These are phyloP conservation scores for Orchestia grillus DNA, from an alignment of 1,140 invertebrate genomes.

Conservation along the genomic window DNA sequence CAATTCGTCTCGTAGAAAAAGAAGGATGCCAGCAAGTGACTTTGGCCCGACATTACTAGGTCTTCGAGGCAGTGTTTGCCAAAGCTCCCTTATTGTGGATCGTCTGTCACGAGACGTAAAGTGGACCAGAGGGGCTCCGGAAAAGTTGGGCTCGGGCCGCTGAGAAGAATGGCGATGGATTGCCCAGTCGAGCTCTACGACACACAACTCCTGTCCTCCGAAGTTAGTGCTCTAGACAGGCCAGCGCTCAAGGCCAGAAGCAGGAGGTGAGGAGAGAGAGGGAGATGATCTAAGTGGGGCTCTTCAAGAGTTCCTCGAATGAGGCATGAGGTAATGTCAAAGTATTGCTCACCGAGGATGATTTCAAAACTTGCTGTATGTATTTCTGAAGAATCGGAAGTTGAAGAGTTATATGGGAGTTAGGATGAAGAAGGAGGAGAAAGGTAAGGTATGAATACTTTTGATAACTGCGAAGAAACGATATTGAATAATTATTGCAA, in stretches of 20 bases:
- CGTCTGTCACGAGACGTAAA: conserved; percentile 45
- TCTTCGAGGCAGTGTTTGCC: conserved; percentile 17
- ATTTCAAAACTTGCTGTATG: not conserved
- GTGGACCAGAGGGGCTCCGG: conserved; percentile 23
- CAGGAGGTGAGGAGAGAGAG: not conserved
- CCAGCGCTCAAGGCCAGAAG: not conserved
- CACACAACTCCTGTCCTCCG: not conserved
- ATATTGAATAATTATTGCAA: not conserved
- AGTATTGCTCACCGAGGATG: not conserved
- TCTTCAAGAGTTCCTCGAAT: not conserved
- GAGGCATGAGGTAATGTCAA: not conserved
- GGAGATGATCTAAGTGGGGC: not conserved
- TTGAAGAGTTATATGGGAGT: not conserved
- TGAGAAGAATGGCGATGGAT: not conserved
- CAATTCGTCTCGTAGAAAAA: not conserved
- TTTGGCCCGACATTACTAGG: not conserved
- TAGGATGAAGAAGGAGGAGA: not conserved
- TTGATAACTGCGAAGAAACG: not conserved
- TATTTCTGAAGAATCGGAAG: not conserved
- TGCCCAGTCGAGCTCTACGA: not conserved
- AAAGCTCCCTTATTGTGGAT: conserved; percentile 36
- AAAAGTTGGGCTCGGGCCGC: not conserved
- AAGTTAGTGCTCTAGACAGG: not conserved
- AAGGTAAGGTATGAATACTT: not conserved
- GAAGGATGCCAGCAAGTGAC: not conserved